Conservation (phyloP, 2,888 invertebrate genomes). For the Dicyrtoma fusca region DNA sequence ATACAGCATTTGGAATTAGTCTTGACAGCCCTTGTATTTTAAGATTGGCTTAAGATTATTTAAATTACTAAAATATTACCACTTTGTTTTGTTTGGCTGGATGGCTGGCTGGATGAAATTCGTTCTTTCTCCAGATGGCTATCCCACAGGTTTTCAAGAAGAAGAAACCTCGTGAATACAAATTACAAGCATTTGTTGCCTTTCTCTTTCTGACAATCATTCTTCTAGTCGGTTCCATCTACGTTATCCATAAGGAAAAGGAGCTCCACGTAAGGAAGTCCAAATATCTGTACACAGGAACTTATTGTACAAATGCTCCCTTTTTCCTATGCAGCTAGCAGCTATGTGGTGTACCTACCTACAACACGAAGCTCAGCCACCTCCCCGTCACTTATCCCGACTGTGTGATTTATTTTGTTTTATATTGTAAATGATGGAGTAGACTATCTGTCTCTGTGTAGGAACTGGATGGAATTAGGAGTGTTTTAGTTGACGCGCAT, state of each 20-base stretch:
- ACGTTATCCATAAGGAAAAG: constrained; percentile 80
- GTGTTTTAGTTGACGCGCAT: not conserved
- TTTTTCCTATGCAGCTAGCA: constrained; percentile 2
- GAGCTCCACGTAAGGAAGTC: constrained; percentile 65
- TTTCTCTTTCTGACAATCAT: constrained; percentile 79
- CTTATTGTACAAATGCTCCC: not conserved
- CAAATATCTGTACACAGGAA: not conserved
- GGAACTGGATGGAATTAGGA: not conserved
- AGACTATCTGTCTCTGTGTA: constrained; percentile 3
- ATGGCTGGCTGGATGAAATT: too few species aligned
- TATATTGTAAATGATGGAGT: not conserved
- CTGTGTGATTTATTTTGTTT: not conserved
- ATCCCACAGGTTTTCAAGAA: constrained; percentile 74
- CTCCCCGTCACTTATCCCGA: not conserved
- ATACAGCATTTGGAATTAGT: too few species aligned
- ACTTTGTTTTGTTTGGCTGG: too few species aligned
- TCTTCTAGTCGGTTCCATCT: constrained; percentile 80
- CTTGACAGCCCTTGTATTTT: too few species aligned
- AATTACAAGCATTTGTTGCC: constrained; percentile 77
- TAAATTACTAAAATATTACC: too few species aligned
- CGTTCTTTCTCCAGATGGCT: constrained; percentile 61
- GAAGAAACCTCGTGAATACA: constrained; percentile 73
- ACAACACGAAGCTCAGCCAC: too few species aligned
- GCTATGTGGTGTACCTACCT: too few species aligned
- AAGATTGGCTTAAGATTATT: too few species aligned